Evolutionary conservation across 2,888 invertebrate species (phyloP).

Genomic region (Metalampra italica): DNA sequence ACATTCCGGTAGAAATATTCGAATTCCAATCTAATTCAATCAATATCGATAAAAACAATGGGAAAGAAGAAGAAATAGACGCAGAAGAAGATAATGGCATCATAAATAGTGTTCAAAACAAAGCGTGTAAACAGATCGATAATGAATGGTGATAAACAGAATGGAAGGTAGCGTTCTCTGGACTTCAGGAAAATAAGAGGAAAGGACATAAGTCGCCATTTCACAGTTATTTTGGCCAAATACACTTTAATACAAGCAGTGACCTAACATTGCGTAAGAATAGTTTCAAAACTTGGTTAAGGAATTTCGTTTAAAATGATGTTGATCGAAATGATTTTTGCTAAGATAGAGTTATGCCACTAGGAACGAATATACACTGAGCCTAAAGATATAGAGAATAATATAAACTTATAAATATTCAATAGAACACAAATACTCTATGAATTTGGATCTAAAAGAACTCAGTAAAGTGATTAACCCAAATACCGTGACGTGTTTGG

Average conservation of each 20-base stretch:
- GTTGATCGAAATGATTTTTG: too few species aligned
- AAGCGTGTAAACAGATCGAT: constrained; percentile 72
- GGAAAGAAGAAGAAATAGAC: constrained; percentile 1
- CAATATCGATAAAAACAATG: neutral
- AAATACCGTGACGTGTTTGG: too few species aligned
- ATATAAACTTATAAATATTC: too few species aligned
- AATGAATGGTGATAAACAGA: constrained; percentile 36
- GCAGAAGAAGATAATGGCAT: constrained; percentile 20
- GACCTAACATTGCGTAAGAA: neutral
- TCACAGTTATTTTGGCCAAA: neutral
- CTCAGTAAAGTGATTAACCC: too few species aligned
- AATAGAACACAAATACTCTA: too few species aligned
- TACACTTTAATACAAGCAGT: neutral
- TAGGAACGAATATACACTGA: too few species aligned
- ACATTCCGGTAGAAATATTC: neutral
- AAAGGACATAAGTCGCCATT: neutral
- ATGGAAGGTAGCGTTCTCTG: constrained; percentile 8
- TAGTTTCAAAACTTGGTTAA: neutral
- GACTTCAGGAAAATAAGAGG: neutral
- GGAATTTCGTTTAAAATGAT: too few species aligned
- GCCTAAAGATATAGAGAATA: too few species aligned
- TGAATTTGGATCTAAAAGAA: too few species aligned
- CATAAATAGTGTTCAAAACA: constrained; percentile 45
- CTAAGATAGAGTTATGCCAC: too few species aligned
- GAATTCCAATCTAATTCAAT: neutral